Evolutionary conservation across 2,888 invertebrate species (phyloP), one percentile per base, ranked within the genome.

Genomic region (Elegia similella): DNA sequence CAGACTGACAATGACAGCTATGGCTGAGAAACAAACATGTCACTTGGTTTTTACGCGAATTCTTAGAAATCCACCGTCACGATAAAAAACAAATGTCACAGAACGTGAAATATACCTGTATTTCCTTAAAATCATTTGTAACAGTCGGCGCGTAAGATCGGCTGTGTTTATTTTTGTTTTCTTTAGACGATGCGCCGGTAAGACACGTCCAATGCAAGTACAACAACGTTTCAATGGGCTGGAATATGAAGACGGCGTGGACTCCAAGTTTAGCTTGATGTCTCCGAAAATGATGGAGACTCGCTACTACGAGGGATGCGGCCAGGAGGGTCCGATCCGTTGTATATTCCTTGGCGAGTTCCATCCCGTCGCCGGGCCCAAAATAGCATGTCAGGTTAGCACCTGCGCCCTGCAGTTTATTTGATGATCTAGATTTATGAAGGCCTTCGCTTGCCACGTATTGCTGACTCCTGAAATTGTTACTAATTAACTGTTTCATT

Each of bases 321-420:
- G 93, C 8, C 93, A 94, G 53, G 95, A 96, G 75, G 95, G 96
- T 6, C 94, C 95, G 7, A 96, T 97, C 64, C 92, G 95, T 55
- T 96, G 96, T 72, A 96, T 97, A 81, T 96, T 96, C 78, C 92
- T 96, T 42, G 95, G 96, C 59, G 94, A 95, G 73, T 95, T 95
- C 72, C 95, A 95, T 78, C 94, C 95, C 1, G 94, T 95, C 7
- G 96, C 95, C 10, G 97, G 97, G 2, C 96, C 96, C 6, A 96
- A 96, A 88, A 96, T 97, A 74, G 94, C 95, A 54, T 96, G 96
- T 74, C 97, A 97, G 93, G 97, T 97, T 76, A 76, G 78, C 66
- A 32, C 16, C n/a, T 58, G 17, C 8, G 15, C 65, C 65, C 64
- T 64, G 16, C 65, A 64, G 63, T 47, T 42, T 52, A 30, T 15